Percentiles rank a stretch among this genome's conserved stretches.
phyloP scores from a whole-genome alignment of 2,888 invertebrate species.

The Ophonus ardosiacus region DNA sequence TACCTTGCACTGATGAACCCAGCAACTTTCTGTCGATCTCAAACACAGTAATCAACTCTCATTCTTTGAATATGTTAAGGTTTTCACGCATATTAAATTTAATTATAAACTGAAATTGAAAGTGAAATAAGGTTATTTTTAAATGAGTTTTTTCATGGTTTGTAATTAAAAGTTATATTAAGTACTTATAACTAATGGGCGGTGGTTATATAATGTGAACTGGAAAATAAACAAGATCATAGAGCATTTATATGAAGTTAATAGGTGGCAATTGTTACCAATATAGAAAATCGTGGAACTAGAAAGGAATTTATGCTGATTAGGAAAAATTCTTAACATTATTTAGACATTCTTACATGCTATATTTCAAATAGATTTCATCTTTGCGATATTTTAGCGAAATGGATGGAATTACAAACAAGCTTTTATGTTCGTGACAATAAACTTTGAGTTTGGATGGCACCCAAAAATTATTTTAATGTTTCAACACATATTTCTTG shows the following conservation, averaged over 20 bases:
- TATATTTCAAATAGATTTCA: not conserved
- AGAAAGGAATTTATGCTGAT: not conserved
- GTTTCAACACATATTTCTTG: not conserved
- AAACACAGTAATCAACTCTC: conserved; percentile 10
- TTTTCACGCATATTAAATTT: conserved; percentile 20
- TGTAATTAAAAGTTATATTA: conserved; percentile 27
- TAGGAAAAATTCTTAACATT: too few relatives aligned
- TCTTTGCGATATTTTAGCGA: not conserved
- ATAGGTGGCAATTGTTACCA: not conserved
- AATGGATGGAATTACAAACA: not conserved
- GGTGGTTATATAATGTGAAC: not conserved
- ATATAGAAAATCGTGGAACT: not conserved
- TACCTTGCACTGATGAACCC: conserved; percentile 25
- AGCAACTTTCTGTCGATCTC: conserved; percentile 2
- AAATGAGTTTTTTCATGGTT: conserved; percentile 1
- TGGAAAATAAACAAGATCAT: not conserved
- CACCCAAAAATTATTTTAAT: conserved; percentile 4
- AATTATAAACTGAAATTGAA: conserved; percentile 25
- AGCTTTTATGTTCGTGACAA: not conserved
- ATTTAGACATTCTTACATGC: too few relatives aligned
- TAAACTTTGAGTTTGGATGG: conserved; percentile 19
- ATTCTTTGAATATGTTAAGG: conserved; percentile 27
- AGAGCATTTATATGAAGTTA: not conserved
- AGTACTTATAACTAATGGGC: conserved; percentile 7
- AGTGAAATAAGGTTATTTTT: conserved; percentile 25